Evolutionary conservation across 2,888 invertebrate species (phyloP), one percentile per base, ranked within the genome.

Genomic region (Ferrisia virgata): DNA sequence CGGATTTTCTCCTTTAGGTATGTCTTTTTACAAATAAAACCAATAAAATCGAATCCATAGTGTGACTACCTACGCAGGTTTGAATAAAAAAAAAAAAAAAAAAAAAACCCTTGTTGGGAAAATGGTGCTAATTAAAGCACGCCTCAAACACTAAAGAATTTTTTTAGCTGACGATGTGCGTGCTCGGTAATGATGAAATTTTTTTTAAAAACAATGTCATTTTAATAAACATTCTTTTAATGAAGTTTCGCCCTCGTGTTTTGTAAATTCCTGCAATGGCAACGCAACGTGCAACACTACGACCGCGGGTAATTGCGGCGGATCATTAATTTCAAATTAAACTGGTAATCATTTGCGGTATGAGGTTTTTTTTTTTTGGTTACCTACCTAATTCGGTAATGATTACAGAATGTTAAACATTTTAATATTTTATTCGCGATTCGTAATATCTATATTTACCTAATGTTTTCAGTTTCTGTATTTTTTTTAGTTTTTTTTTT

Each of bases 271-370:
- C 72, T 18, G 28, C 69, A 31, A 47, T 13, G 47, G 47, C 8
- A 8, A 36, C 36, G 36, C 8, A 8, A 8, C 36, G 36, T 36
- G 4, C 5, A 36, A 36, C 36, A 8, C n/a, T n/a, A 39, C n/a
- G 25, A 58, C 22, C 25, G 64, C 64, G 28, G 33, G 18, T 18
- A 76, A 72, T 76, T 76, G 72, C 36, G 72, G 72, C 36, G 72
- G 8, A 76, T 76, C 72, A 76, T 76, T 76, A 76, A 76, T 76
- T 76, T 76, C 72, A 76, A 76, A 76, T 76, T 76, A 76, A 76
- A 76, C 72, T 6, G 18, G 69, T 69, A 69, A 15, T 69, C 69
- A 31, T 28, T 69, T 22, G 58, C 64, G 53, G 22, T 53, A 22
- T 22, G 53, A 53, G 53, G 18, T 53, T 22, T 53, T 22, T 53